phyloP scores from a whole-genome alignment of 2,113 vertebrate genomes.

The Oxyura jamaicensis region DNA sequence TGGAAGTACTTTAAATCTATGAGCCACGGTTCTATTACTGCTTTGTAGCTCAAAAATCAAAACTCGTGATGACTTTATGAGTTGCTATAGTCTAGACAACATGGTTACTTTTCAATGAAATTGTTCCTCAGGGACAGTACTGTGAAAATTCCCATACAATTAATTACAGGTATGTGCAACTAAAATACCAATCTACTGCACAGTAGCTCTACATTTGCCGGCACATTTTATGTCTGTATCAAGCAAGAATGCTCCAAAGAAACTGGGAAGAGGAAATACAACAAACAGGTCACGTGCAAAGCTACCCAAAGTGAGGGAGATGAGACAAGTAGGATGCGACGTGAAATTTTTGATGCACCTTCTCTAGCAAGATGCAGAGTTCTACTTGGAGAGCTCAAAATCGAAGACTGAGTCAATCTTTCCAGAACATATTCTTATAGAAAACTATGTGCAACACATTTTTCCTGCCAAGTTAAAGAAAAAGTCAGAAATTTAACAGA shows the following conservation, averaged over 20 bases:
- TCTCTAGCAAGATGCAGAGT: neutral
- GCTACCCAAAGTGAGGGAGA: neutral
- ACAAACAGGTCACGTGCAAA: neutral
- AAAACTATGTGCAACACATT: neutral
- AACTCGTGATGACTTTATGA: conserved; percentile 77
- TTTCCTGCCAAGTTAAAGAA: neutral
- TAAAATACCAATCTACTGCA: conserved; percentile 44
- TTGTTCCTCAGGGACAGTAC: conserved; percentile 68
- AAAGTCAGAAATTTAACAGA: conserved; percentile 14
- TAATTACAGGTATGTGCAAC: conserved; percentile 71
- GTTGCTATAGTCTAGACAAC: conserved; percentile 75
- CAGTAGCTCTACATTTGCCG: conserved; percentile 24
- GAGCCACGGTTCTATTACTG: conserved; percentile 53
- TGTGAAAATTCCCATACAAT: conserved; percentile 72
- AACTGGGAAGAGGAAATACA: neutral
- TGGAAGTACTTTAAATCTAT: conserved; percentile 28
- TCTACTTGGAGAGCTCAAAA: neutral
- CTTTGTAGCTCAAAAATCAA: conserved; percentile 69
- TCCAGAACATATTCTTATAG: neutral
- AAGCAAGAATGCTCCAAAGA: conserved; percentile 43
- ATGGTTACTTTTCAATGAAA: conserved; percentile 73
- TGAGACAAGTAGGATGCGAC: neutral
- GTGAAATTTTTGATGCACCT: neutral
- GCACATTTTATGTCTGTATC: conserved; percentile 27
- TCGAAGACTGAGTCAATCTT: neutral